phyloP scores from a whole-genome alignment of 2,888 invertebrate genomes.

The Pecten maximus region DNA sequence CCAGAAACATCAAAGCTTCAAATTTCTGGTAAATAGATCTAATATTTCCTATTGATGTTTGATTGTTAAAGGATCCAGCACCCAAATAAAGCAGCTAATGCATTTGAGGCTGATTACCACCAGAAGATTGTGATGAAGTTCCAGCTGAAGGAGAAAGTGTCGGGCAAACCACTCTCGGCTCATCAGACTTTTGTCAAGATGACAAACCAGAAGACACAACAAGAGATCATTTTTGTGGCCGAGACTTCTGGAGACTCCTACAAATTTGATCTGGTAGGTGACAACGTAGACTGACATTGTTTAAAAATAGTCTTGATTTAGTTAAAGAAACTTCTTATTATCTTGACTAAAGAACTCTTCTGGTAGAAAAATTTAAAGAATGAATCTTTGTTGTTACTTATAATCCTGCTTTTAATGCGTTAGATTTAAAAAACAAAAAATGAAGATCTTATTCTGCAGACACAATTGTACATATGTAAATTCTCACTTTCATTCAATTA shows the following conservation, averaged over 20 bases:
- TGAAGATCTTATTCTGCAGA: no score
- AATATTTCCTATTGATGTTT: neutral
- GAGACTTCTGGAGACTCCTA: slow-evolving; percentile 90
- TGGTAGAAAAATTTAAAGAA: no score
- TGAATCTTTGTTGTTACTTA: no score
- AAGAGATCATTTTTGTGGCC: slow-evolving; percentile 96
- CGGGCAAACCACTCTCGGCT: slow-evolving; percentile 87
- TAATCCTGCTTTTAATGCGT: no score
- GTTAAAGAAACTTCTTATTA: no score
- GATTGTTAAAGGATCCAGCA: slow-evolving; percentile 86
- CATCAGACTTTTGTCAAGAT: slow-evolving; percentile 83
- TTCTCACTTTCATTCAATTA: no score
- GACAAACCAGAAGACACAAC: slow-evolving; percentile 85
- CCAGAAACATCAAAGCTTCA: neutral
- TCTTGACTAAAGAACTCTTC: no score
- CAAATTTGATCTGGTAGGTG: slow-evolving; percentile 93
- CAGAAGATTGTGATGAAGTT: slow-evolving; percentile 94
- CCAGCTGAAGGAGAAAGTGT: slow-evolving; percentile 88
- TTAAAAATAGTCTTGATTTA: no score
- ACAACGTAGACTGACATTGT: no score
- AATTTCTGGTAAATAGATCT: neutral
- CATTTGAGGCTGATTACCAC: slow-evolving; percentile 92
- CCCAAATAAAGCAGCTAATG: slow-evolving; percentile 88
- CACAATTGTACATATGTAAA: no score
- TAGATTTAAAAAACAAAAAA: no score